Evolutionary conservation across 2,797 vertebrate species (phyloP).

Genomic region (Galagoides demidoff): DNA sequence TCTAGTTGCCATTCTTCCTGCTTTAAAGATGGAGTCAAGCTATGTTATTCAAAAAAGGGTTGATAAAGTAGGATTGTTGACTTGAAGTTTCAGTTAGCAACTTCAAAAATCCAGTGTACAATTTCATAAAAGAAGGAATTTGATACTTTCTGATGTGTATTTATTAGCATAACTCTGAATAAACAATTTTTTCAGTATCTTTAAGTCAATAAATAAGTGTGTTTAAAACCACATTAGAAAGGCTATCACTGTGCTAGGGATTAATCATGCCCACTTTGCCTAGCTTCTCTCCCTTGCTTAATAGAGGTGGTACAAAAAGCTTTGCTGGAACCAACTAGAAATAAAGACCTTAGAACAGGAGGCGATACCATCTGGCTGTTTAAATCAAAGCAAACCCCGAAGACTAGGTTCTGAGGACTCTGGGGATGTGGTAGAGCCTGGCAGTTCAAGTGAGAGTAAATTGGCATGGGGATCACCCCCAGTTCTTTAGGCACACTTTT

Average conservation of each 20-base stretch:
- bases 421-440: background rate
- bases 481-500: background rate
- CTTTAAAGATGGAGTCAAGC: conserved; percentile 16
- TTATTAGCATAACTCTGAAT: conserved; percentile 8
- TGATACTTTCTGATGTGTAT: background rate
- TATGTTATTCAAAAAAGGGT: background rate
- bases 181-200: conserved; percentile 37
- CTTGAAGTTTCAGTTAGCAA: conserved; percentile 32
- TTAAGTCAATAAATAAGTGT: conserved; percentile 34
- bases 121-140: conserved; percentile 29
- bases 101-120: background rate
- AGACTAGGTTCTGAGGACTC: conserved; percentile 34
- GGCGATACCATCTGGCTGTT: conserved; percentile 20
- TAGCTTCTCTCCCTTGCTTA: background rate
- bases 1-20: conserved; percentile 56
- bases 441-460: background rate
- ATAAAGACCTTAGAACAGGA: conserved; percentile 43
- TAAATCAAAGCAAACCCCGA: conserved; percentile 23
- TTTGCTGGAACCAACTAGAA: conserved; percentile 1
- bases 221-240: background rate
- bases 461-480: background rate
- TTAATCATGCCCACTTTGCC: background rate
- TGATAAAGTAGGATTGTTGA: background rate
- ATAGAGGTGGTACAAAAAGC: background rate
- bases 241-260: background rate